Conservation (phyloP, 64 coral and sea anemone species). For the Actinia tenebrosa region DNA sequence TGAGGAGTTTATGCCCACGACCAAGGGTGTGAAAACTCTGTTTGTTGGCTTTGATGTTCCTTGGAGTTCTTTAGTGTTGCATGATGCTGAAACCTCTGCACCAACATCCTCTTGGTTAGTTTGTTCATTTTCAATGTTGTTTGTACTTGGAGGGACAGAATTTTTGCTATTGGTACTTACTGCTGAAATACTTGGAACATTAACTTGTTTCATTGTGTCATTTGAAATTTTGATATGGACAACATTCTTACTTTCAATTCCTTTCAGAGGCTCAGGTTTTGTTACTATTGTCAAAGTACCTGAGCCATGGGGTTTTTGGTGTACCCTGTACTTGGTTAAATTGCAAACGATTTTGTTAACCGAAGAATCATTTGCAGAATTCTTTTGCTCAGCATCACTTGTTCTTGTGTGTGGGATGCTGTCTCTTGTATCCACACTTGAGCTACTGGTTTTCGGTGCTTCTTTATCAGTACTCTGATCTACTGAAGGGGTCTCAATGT, state of each 20-base stretch:
- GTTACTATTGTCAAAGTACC: neutral
- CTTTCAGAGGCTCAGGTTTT: slow-evolving; percentile 29
- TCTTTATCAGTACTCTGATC: neutral
- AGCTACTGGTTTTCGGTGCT: neutral
- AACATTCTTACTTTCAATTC: slow-evolving; percentile 56
- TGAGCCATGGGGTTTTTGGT: neutral
- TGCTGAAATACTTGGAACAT: neutral
- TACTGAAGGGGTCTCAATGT: neutral
- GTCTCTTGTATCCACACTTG: neutral
- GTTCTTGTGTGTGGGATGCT: neutral
- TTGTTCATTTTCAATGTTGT: neutral
- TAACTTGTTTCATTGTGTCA: slow-evolving; percentile 27
- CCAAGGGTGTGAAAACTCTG: neutral
- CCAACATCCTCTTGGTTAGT: neutral
- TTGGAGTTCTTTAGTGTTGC: neutral
- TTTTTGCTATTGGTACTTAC: neutral
- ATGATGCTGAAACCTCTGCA: neutral
- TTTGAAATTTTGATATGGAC: slow-evolving; percentile 58
- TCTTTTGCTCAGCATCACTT: neutral
- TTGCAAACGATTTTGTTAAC: neutral
- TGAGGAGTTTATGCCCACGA: neutral
- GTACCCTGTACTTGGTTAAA: slow-evolving; percentile 6
- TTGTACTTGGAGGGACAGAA: neutral
- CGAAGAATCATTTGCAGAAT: neutral
- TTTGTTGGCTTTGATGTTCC: neutral